These are phyloP conservation scores for Coptodon rendalli DNA, from an alignment of 2,113 vertebrate species.

Conservation along the genomic window DNA sequence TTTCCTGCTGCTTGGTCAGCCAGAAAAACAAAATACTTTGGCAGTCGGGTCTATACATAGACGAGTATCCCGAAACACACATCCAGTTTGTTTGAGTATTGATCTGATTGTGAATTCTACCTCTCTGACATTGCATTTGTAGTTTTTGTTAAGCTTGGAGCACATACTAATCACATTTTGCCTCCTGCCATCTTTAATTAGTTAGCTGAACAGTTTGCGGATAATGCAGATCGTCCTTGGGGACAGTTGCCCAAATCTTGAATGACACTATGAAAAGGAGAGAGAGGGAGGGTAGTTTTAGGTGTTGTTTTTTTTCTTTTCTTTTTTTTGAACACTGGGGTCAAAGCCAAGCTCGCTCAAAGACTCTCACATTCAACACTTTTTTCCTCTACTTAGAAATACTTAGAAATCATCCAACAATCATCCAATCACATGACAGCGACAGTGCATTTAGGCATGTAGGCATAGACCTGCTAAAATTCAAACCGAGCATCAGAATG, in stretches of 20 bases:
- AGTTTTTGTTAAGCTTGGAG: slow-evolving; percentile 19
- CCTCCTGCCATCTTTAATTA: slow-evolving; percentile 50
- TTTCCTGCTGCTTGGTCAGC: not conserved
- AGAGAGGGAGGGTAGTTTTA: not conserved
- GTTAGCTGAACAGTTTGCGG: slow-evolving; percentile 41
- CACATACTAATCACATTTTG: slow-evolving; percentile 31
- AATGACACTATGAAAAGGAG: slow-evolving; percentile 11
- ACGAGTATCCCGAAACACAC: not conserved
- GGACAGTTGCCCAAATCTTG: slow-evolving; percentile 32
- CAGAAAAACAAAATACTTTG: not conserved
- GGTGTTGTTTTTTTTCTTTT: not conserved
- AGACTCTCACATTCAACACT: not conserved
- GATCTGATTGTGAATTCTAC: not conserved
- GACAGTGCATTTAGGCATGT: not conserved
- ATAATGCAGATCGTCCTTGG: slow-evolving; percentile 37
- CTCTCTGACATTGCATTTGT: slow-evolving; percentile 20
- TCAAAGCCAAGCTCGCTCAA: slow-evolving; percentile 17
- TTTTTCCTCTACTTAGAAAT: not conserved
- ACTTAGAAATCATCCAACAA: not conserved
- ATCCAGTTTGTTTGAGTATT: slow-evolving; percentile 9
- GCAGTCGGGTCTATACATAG: not conserved
- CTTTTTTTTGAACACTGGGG: not conserved
- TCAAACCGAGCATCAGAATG: not conserved
- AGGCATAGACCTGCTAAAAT: not conserved
- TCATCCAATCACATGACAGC: not conserved